A percentile compares a stretch with the other conserved stretches of the same genome.
Conservation (phyloP, 2,797 vertebrate species). For the Microhierax caerulescens region DNA sequence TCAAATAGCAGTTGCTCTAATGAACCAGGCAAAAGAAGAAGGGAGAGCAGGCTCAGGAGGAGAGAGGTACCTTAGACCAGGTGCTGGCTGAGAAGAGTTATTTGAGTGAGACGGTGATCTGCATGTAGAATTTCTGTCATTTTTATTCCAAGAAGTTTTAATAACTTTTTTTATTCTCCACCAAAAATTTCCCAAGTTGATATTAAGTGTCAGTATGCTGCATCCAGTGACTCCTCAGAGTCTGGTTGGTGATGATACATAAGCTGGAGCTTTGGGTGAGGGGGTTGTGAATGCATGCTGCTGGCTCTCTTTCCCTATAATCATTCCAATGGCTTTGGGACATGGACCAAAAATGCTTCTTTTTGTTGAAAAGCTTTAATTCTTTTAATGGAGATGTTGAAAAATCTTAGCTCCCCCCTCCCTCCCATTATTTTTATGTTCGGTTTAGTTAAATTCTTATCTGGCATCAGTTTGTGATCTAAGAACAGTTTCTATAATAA, state of each 20-base stretch:
- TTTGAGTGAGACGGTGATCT: neutral
- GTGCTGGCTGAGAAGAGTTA: neutral
- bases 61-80: neutral
- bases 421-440: constrained; percentile 12
- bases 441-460: neutral
- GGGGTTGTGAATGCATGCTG: neutral
- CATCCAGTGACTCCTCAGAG: neutral
- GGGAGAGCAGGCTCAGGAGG: neutral
- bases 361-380: constrained; percentile 43
- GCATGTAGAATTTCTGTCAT: constrained; percentile 18
- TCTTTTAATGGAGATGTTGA: neutral
- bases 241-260: neutral
- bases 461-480: neutral
- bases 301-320: constrained; percentile 27
- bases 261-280: neutral
- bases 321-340: neutral
- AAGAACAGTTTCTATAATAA: neutral
- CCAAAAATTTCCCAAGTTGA: neutral
- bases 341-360: neutral
- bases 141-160: constrained; percentile 48
- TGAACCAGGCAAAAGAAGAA: neutral
- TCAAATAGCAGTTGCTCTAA: neutral
- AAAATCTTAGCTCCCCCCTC: neutral
- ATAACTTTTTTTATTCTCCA: neutral
- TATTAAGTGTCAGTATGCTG: neutral